Evolutionary conservation across 2,113 vertebrate genomes (phyloP).

Genomic region (Hemichromis elongatus): DNA sequence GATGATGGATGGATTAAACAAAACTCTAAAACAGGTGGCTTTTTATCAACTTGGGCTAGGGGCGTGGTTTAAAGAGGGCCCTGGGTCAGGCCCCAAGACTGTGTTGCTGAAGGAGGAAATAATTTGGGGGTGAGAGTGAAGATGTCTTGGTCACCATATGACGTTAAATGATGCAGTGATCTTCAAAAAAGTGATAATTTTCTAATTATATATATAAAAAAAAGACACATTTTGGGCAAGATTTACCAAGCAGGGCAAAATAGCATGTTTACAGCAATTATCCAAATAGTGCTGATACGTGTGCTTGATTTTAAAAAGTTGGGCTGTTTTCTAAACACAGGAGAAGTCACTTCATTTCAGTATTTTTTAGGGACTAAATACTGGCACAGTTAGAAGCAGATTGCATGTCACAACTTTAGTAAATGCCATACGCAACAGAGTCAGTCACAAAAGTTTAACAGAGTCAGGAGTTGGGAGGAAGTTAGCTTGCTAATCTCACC

Average conservation of each 20-base stretch:
- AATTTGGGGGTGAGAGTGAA: neutral
- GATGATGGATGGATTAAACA: neutral
- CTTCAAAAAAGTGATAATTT: neutral
- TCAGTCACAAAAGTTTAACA: neutral
- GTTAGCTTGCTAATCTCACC: neutral
- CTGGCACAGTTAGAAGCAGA: neutral
- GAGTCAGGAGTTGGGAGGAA: neutral
- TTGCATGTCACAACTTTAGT: neutral
- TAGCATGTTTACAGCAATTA: neutral
- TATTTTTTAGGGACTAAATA: neutral
- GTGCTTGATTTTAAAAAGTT: neutral
- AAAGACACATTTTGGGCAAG: neutral
- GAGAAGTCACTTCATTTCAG: neutral
- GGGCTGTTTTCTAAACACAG: neutral
- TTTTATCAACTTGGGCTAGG: rapidly evolving
- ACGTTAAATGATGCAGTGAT: neutral
- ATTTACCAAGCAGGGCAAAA: neutral
- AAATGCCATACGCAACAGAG: neutral
- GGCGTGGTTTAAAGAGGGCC: neutral
- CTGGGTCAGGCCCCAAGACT: neutral
- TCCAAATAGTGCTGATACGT: neutral
- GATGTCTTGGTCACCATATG: rapidly evolving
- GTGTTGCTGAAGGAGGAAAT: neutral
- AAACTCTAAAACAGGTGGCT: neutral
- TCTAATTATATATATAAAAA: neutral